Percentiles rank a stretch among this genome's conserved stretches.
Conservation (phyloP, 2,888 invertebrate genomes). For the Willowsia nigromaculata region DNA sequence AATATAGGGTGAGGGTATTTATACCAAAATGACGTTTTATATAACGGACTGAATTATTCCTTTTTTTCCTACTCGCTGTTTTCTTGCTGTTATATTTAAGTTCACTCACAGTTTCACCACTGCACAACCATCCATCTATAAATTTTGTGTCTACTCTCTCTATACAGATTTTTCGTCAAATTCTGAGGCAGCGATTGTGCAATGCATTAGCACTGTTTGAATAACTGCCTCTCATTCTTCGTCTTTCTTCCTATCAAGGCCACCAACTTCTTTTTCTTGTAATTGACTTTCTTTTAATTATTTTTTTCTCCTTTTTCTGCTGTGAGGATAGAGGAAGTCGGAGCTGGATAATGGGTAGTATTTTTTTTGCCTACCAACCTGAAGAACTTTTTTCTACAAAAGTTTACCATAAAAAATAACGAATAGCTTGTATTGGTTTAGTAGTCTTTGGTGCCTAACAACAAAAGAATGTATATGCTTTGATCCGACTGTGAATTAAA, state of each 20-base stretch:
- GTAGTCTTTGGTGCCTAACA: not conserved
- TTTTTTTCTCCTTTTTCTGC: constrained; percentile 78
- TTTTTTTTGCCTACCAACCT: not conserved
- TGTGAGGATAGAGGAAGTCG: constrained; percentile 60
- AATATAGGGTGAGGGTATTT: constrained; percentile 76
- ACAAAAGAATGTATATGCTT: not conserved
- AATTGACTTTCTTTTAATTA: constrained; percentile 79
- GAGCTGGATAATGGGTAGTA: constrained; percentile 19
- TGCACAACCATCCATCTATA: no score
- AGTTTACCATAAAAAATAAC: constrained; percentile 29
- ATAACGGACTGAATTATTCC: not conserved
- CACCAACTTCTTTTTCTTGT: constrained; percentile 74
- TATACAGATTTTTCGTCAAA: not conserved
- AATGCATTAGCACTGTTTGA: not conserved
- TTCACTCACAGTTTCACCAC: no score
- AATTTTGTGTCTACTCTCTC: no score
- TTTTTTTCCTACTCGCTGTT: not conserved
- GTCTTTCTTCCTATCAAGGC: constrained; percentile 8
- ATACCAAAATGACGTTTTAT: constrained; percentile 56
- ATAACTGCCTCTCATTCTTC: constrained; percentile 5
- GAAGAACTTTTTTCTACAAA: not conserved
- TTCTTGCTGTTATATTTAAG: no score
- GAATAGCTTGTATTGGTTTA: not conserved
- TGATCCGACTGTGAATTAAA: not conserved
- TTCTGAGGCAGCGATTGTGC: not conserved